Percentiles rank a stretch among this genome's conserved stretches.
Conservation (phyloP, 2,888 invertebrate species). For the Tridacna gigas region DNA sequence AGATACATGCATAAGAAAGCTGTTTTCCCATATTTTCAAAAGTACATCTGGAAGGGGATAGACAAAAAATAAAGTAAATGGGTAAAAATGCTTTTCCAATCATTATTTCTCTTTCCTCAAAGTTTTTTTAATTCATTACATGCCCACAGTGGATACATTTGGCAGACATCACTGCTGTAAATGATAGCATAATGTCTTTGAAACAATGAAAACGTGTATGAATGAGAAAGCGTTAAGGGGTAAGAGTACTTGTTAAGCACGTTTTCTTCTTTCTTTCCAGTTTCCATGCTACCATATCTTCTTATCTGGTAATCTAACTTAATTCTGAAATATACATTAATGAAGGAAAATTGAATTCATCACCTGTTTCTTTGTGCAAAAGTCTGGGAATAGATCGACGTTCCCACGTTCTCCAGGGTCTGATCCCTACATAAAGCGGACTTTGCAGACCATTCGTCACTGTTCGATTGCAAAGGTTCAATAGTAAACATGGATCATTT, state of each 20-base stretch:
- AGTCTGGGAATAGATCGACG: not conserved
- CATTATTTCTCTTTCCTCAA: no score
- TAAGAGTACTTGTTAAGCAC: not conserved
- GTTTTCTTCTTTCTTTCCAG: no score
- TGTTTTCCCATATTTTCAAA: no score
- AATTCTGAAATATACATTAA: constrained; percentile 4
- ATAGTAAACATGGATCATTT: not conserved
- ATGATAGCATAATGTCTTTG: not conserved
- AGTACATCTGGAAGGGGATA: no score
- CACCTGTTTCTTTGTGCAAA: constrained; percentile 5
- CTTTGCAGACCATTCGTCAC: not conserved
- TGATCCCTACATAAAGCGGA: not conserved
- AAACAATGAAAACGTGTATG: not conserved
- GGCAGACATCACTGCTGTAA: constrained; percentile 1
- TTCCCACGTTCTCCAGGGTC: not conserved
- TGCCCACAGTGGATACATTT: no score
- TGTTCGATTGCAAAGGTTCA: not conserved
- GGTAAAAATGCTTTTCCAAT: no score
- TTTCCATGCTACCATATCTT: no score
- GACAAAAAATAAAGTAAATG: no score
- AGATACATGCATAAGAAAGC: no score
- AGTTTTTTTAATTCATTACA: no score
- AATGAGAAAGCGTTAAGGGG: not conserved
- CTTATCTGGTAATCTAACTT: not conserved
- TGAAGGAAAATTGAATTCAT: constrained; percentile 1